phyloP scores from a whole-genome alignment of 1,140 invertebrate species.

The Bombus pascuorum region DNA sequence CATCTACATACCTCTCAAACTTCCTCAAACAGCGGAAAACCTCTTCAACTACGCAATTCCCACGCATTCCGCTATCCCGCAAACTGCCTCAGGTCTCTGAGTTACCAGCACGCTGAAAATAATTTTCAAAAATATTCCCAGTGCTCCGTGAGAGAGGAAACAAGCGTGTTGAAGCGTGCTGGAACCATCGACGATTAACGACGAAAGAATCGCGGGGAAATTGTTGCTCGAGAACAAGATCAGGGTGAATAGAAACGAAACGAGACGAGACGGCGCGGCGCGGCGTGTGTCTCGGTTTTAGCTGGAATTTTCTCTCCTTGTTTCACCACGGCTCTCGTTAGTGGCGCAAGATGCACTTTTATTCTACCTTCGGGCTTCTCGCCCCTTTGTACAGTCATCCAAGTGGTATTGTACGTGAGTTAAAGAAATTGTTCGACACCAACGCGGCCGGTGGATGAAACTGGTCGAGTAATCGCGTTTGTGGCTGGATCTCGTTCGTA shows the following conservation, averaged over 20 bases:
- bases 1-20: background rate
- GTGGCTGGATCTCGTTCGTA: background rate
- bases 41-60: background rate
- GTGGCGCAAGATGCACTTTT: conserved; percentile 44
- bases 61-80: too few species aligned
- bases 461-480: conserved; percentile 14
- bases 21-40: background rate
- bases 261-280: conserved; percentile 16
- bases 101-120: background rate
- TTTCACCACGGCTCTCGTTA: conserved; percentile 18
- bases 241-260: conserved; percentile 44
- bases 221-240: conserved; percentile 42
- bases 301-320: background rate
- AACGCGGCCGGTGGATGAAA: background rate
- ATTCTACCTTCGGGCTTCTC: conserved; percentile 21
- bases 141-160: background rate
- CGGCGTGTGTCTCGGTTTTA: conserved; percentile 6
- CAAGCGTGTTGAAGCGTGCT: background rate
- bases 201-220: conserved; percentile 39
- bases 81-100: too few species aligned
- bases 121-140: background rate
- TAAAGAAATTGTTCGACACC: conserved; percentile 42
- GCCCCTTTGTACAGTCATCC: conserved; percentile 13
- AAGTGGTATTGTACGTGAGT: conserved; percentile 35
- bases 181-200: conserved; percentile 33